Percentiles rank a stretch among this genome's conserved stretches.
These are phyloP conservation scores for Sebastiscus albofasciatus DNA, from an alignment of 2,797 vertebrate genomes.

Conservation along the genomic window DNA sequence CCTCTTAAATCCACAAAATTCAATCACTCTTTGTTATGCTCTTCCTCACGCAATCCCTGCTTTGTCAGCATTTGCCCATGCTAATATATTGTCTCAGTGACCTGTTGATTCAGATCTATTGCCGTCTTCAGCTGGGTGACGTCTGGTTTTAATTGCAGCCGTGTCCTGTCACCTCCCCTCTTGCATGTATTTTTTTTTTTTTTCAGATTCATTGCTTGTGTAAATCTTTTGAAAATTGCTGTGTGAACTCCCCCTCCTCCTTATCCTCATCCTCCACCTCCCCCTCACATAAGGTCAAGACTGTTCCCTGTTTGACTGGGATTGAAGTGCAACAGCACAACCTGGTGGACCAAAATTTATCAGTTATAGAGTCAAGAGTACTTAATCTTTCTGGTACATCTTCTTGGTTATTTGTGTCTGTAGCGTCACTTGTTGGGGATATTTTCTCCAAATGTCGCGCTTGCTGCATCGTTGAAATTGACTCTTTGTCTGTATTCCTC, in stretches of 20 bases:
- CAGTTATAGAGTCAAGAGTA: too few relatives aligned
- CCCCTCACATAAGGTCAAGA: background rate
- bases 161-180: slow-evolving; percentile 34
- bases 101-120: slow-evolving; percentile 42
- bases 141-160: slow-evolving; percentile 44
- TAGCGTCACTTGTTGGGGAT: background rate
- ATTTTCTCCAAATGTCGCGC: background rate
- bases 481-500: background rate
- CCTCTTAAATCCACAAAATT: background rate
- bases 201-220: slow-evolving; percentile 43
- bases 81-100: slow-evolving; percentile 3
- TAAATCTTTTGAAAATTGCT: slow-evolving; percentile 53
- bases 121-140: background rate
- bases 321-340: slow-evolving; percentile 71
- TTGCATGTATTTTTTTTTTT: slow-evolving; percentile 25
- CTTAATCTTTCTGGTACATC: background rate
- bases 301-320: background rate
- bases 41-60: background rate
- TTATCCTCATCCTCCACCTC: background rate
- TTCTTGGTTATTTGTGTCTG: background rate
- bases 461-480: background rate
- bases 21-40: background rate
- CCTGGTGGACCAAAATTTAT: slow-evolving; percentile 58
- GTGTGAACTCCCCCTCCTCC: background rate
- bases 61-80: slow-evolving; percentile 10